These are phyloP conservation scores for Biston betularia DNA, from an alignment of 2,888 invertebrate genomes.

Conservation along the genomic window DNA sequence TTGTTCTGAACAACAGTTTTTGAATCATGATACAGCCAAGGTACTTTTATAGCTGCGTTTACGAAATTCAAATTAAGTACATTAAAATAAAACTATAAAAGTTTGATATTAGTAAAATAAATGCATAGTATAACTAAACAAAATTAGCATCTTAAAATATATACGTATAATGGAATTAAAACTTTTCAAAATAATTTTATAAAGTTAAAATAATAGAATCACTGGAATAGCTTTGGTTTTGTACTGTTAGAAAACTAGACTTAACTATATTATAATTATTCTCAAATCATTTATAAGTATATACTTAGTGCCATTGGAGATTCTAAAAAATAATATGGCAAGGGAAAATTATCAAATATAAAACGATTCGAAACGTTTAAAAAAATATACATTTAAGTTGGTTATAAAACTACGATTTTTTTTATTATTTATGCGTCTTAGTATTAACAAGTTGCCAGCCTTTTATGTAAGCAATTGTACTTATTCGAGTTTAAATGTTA, in stretches of 20 bases:
- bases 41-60: neutral
- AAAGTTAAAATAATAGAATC: slow-evolving; percentile 34
- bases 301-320: slow-evolving; percentile 47
- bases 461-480: slow-evolving; percentile 8
- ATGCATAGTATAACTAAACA: slow-evolving; percentile 23
- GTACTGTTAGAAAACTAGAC: slow-evolving; percentile 47
- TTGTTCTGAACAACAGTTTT: too few species aligned
- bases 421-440: neutral
- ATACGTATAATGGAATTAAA: slow-evolving; percentile 29
- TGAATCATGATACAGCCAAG: neutral
- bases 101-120: slow-evolving; percentile 22
- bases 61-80: slow-evolving; percentile 19
- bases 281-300: slow-evolving; percentile 37
- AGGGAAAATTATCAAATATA: slow-evolving; percentile 31
- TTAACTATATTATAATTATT: slow-evolving; percentile 35
- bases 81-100: slow-evolving; percentile 3
- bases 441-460: slow-evolving; percentile 27
- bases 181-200: slow-evolving; percentile 35
- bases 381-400: slow-evolving; percentile 10
- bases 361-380: slow-evolving; percentile 8
- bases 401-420: neutral
- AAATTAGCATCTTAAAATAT: slow-evolving; percentile 8
- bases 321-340: slow-evolving; percentile 48
- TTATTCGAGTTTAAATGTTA: neutral
- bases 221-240: slow-evolving; percentile 61